Evolutionary conservation across 2,113 vertebrate genomes (phyloP).

Genomic region (Puffinus mauretanicus): DNA sequence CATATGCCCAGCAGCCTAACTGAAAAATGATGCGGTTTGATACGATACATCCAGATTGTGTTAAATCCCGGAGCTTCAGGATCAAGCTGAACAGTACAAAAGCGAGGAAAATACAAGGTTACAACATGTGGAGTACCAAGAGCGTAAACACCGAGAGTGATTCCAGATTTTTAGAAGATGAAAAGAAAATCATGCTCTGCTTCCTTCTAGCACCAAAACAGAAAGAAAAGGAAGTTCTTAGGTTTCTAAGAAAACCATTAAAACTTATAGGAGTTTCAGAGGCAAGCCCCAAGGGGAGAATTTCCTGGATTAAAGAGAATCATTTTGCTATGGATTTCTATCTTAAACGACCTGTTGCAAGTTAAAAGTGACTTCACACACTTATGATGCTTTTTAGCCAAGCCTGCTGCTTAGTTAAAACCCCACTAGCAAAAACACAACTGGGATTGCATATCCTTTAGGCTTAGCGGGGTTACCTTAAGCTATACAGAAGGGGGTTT

Average conservation of each 20-base stretch:
- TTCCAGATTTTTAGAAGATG: slow-evolving; percentile 36
- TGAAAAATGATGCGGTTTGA: not conserved
- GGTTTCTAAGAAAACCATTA: slow-evolving; percentile 41
- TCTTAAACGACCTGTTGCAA: not conserved
- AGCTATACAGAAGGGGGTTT: not conserved
- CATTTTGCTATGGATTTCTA: slow-evolving; percentile 11
- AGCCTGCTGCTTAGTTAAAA: slow-evolving; percentile 29
- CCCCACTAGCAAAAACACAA: not conserved
- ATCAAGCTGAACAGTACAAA: not conserved
- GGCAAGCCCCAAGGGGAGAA: slow-evolving; percentile 3
- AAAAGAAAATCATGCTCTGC: slow-evolving; percentile 36
- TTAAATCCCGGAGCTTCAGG: not conserved
- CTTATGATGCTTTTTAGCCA: not conserved
- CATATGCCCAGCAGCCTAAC: not conserved
- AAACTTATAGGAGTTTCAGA: slow-evolving; percentile 1
- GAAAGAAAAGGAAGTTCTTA: slow-evolving; percentile 43
- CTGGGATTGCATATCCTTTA: not conserved
- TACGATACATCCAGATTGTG: not conserved
- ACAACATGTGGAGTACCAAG: not conserved
- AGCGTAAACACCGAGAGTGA: not conserved
- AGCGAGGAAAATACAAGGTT: not conserved
- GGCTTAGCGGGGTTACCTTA: not conserved
- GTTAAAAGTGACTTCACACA: slow-evolving; percentile 27
- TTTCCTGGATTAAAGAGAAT: slow-evolving; percentile 29
- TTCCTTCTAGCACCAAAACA: slow-evolving; percentile 43